phyloP scores from a whole-genome alignment of 2,797 vertebrate genomes.

The Rachycentron canadum region DNA sequence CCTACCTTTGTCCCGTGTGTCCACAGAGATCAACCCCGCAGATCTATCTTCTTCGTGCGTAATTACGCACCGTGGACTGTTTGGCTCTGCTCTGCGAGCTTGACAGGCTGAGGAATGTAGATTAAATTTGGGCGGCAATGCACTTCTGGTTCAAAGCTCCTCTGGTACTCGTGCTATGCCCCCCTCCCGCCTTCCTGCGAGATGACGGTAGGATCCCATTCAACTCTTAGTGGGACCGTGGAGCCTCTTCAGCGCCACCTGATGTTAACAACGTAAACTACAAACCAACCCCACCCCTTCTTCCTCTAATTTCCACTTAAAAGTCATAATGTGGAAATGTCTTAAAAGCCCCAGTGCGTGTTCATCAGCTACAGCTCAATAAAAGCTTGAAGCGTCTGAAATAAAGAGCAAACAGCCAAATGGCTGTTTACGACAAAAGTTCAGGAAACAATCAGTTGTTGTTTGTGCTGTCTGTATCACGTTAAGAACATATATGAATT shows the following conservation, averaged over 20 bases:
- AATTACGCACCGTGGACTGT: conserved; percentile 68
- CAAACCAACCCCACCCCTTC: background rate
- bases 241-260: conserved; percentile 67
- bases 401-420: conserved; percentile 20
- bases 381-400: conserved; percentile 16
- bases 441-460: conserved; percentile 31
- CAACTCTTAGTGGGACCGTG: conserved; percentile 41
- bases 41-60: conserved; percentile 60
- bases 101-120: conserved; percentile 42
- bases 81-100: conserved; percentile 27
- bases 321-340: conserved; percentile 46
- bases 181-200: conserved; percentile 58
- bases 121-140: conserved; percentile 28
- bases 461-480: conserved; percentile 1
- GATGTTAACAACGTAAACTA: conserved; percentile 41
- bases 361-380: conserved; percentile 27
- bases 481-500: background rate
- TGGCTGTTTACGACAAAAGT: conserved; percentile 27
- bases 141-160: conserved; percentile 34
- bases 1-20: conserved; percentile 76
- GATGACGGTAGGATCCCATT: conserved; percentile 71
- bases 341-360: conserved; percentile 9
- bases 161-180: conserved; percentile 55
- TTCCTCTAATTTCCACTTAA: conserved; percentile 2
- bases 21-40: conserved; percentile 38